phyloP scores from a whole-genome alignment of 2,888 invertebrate genomes.

The Hydraecia micacea region DNA sequence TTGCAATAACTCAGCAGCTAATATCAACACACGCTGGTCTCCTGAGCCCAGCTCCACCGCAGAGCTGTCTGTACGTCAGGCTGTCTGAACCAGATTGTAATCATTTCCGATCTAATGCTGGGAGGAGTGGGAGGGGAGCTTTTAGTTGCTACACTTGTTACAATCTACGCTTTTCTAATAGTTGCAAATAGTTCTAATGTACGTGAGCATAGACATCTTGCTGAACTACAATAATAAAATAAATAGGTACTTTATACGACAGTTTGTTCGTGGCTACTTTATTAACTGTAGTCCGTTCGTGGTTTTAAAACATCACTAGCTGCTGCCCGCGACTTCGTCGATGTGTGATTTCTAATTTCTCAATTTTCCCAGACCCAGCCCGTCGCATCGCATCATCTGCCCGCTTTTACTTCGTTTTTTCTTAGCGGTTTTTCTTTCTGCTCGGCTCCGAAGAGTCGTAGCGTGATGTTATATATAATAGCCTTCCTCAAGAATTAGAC shows the following conservation, averaged over 20 bases:
- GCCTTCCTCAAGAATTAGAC: too few relatives aligned
- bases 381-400: background rate
- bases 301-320: background rate
- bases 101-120: conserved; percentile 4
- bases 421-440: background rate
- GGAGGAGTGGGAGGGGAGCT: too few relatives aligned
- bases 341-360: too few relatives aligned
- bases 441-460: background rate
- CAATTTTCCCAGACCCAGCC: background rate
- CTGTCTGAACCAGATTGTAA: background rate
- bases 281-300: background rate
- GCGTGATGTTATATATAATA: too few relatives aligned
- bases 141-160: background rate
- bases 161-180: background rate
- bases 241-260: background rate
- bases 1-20: conserved; percentile 15
- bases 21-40: background rate
- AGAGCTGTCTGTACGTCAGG: conserved; percentile 5
- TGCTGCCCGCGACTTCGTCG: too few relatives aligned
- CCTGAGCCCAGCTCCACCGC: too few relatives aligned
- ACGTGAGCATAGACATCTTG: background rate
- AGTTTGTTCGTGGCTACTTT: background rate
- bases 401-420: background rate
- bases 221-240: background rate
- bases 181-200: background rate